Percentiles rank a stretch among this genome's conserved stretches.
Conservation (phyloP, 2,113 vertebrate species). For the Bambusicola thoracicus region DNA sequence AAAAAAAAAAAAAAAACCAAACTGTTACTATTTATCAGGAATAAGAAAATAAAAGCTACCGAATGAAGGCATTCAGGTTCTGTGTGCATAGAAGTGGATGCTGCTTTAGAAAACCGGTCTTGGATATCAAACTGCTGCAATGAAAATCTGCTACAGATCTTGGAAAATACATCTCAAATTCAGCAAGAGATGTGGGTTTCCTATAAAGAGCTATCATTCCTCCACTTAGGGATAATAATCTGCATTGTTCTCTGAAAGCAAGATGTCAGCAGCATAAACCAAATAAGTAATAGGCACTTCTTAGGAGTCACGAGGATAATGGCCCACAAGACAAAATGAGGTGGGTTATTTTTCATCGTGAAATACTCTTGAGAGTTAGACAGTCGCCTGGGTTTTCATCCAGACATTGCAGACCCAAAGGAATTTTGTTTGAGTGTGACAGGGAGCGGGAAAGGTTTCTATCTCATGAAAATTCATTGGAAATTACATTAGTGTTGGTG, state of each 20-base stretch:
- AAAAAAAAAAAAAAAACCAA: no score
- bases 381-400: constrained; percentile 24
- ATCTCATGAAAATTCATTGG: constrained; percentile 59
- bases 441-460: constrained; percentile 19
- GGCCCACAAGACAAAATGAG: constrained; percentile 27
- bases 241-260: constrained; percentile 1
- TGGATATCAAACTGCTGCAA: neutral
- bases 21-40: neutral
- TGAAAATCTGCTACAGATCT: neutral
- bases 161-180: neutral
- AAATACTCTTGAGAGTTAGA: neutral
- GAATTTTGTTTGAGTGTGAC: constrained; percentile 17
- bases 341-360: neutral
- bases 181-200: neutral
- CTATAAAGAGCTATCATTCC: neutral
- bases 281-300: neutral
- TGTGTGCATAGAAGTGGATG: neutral
- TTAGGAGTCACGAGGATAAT: neutral
- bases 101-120: neutral
- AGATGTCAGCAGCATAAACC: constrained; percentile 11
- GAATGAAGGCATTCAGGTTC: neutral
- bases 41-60: neutral
- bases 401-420: constrained; percentile 25
- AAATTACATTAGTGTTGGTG: constrained; percentile 13
- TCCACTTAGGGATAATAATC: constrained; percentile 21